phyloP scores from a whole-genome alignment of 2,113 vertebrate genomes.

The Orthonyx spaldingii region DNA sequence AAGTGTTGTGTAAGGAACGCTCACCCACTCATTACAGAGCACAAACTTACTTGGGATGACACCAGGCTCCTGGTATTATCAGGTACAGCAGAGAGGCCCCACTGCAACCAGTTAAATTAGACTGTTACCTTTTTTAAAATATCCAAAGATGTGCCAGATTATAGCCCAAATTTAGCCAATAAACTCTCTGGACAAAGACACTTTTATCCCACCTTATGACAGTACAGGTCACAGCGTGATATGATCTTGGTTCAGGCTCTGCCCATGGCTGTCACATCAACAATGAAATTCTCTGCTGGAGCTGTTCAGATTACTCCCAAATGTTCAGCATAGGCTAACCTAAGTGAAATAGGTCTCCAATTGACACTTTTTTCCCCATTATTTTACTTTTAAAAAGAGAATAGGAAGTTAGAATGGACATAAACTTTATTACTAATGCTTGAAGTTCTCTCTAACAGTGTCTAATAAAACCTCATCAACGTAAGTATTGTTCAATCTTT shows the following conservation, averaged over 20 bases:
- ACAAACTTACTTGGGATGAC: rapidly evolving
- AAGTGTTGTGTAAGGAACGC: background rate
- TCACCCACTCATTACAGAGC: background rate
- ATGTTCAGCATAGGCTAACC: background rate
- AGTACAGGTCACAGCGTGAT: background rate
- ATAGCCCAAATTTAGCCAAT: background rate
- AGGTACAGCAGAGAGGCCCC: background rate
- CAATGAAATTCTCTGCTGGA: background rate
- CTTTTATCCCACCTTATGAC: background rate
- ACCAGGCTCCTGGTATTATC: background rate
- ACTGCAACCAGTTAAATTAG: background rate
- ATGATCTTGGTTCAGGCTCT: background rate
- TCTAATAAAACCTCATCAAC: background rate
- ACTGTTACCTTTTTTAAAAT: background rate
- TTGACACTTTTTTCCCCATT: background rate
- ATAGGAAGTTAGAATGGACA: background rate
- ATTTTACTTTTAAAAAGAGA: background rate
- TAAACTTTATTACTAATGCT: background rate
- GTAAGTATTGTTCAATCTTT: background rate
- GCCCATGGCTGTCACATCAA: background rate
- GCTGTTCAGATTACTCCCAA: background rate
- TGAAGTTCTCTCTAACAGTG: background rate
- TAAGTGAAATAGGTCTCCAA: background rate
- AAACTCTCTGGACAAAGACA: background rate
- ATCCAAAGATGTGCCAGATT: background rate